These are phyloP conservation scores for Melinopterus prodromus DNA, from an alignment of 2,888 invertebrate species.

Conservation along the genomic window DNA sequence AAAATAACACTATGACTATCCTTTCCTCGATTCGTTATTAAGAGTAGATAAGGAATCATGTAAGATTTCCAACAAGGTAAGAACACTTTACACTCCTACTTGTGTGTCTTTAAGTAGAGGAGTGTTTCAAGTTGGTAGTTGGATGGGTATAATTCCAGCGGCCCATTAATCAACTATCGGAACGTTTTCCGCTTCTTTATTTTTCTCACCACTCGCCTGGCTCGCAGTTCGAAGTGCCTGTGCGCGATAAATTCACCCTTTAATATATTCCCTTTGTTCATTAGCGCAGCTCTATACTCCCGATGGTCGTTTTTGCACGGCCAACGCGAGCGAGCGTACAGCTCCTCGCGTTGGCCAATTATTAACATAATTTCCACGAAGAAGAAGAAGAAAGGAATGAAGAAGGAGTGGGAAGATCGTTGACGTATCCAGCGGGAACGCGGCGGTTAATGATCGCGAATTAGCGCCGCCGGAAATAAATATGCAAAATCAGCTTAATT, in stretches of 20 bases:
- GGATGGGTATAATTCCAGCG: not conserved
- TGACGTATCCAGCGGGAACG: not conserved
- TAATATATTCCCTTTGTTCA: constrained; percentile 4
- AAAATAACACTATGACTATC: too few species aligned
- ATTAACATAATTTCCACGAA: constrained; percentile 4
- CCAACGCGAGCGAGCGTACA: not conserved
- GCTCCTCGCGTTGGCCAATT: not conserved
- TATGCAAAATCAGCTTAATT: constrained; percentile 24
- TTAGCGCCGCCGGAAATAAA: constrained; percentile 11
- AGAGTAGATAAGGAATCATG: too few species aligned
- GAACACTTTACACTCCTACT: not conserved
- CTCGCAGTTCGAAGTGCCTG: not conserved
- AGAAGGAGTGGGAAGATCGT: not conserved
- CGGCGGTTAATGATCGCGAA: not conserved
- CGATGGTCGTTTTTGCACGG: not conserved
- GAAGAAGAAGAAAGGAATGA: not conserved
- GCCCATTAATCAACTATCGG: constrained; percentile 4
- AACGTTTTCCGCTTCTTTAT: not conserved
- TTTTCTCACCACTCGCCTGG: not conserved
- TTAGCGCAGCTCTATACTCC: not conserved
- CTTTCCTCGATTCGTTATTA: too few species aligned
- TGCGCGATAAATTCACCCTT: not conserved
- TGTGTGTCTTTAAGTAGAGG: not conserved
- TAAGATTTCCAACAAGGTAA: too few species aligned
- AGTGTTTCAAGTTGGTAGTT: not conserved